phyloP scores from a whole-genome alignment of 2,888 invertebrate species.

The Cataglyphis altisquamis region DNA sequence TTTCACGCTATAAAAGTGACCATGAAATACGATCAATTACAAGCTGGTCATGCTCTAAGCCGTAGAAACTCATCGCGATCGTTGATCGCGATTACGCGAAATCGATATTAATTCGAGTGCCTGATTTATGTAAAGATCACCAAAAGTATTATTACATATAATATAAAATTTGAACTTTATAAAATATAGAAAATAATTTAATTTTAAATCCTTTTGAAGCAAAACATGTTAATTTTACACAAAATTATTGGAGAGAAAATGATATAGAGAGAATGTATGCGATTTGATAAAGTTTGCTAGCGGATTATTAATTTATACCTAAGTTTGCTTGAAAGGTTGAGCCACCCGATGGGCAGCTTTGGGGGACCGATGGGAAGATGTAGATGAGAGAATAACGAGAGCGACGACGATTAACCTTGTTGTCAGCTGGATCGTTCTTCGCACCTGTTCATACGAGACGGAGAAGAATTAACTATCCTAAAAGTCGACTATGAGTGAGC shows the following conservation, averaged over 20 bases:
- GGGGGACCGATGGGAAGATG: slow-evolving; percentile 36
- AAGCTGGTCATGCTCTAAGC: slow-evolving; percentile 68
- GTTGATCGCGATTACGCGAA: slow-evolving; percentile 22
- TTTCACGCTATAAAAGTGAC: slow-evolving; percentile 68
- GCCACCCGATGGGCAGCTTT: slow-evolving; percentile 25
- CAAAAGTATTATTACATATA: neutral
- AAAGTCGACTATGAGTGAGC: slow-evolving; percentile 17
- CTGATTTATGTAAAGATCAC: neutral
- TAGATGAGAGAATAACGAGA: slow-evolving; percentile 57
- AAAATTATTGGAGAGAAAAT: neutral
- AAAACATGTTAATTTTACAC: neutral
- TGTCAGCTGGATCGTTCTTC: slow-evolving; percentile 65
- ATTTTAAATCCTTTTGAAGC: neutral
- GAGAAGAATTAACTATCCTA: slow-evolving; percentile 54
- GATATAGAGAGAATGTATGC: neutral
- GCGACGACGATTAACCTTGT: slow-evolving; percentile 57
- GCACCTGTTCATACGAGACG: slow-evolving; percentile 60
- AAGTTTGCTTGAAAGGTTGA: slow-evolving; percentile 18
- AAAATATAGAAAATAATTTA: too few relatives aligned
- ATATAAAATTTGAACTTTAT: too few relatives aligned
- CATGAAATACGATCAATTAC: slow-evolving; percentile 79
- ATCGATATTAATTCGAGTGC: slow-evolving; percentile 27
- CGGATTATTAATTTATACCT: slow-evolving; percentile 28
- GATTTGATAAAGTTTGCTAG: slow-evolving; percentile 11
- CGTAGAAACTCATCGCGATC: slow-evolving; percentile 62